Evolutionary conservation across 1,140 invertebrate genomes (phyloP).

Genomic region (Rhyacophila brunnea): DNA sequence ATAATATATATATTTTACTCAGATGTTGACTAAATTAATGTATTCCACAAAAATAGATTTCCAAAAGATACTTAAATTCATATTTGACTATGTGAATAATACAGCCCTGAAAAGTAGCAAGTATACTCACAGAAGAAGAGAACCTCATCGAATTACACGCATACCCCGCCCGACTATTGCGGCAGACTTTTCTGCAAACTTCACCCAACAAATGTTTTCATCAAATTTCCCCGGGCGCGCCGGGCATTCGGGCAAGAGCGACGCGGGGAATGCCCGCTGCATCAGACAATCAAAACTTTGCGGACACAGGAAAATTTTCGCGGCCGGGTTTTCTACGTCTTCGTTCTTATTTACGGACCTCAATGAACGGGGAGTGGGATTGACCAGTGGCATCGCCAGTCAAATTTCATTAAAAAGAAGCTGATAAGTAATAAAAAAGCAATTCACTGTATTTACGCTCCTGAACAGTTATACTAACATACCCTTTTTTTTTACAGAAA

Average conservation of each 20-base stretch:
- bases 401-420: too few species aligned
- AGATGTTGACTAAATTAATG: too few species aligned
- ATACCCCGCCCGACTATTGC: constrained; percentile 15
- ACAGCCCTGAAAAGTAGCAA: too few species aligned
- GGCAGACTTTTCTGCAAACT: constrained; percentile 10
- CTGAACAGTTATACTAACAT: too few species aligned
- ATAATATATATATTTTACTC: too few species aligned
- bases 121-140: neutral
- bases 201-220: constrained; percentile 34
- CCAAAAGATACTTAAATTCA: too few species aligned
- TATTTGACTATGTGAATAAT: too few species aligned
- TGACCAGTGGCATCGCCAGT: neutral
- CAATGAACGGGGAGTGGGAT: constrained; percentile 2
- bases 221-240: constrained; percentile 25
- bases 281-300: constrained; percentile 36
- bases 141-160: constrained; percentile 29
- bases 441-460: too few species aligned
- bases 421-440: too few species aligned
- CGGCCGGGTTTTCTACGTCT: constrained; percentile 22
- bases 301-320: constrained; percentile 28
- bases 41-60: too few species aligned
- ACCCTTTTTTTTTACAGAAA: too few species aligned
- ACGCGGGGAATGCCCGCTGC: constrained; percentile 27
- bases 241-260: neutral
- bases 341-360: constrained; percentile 17